Conservation (phyloP, 2,113 vertebrate genomes). For the Tragelaphus scriptus region DNA sequence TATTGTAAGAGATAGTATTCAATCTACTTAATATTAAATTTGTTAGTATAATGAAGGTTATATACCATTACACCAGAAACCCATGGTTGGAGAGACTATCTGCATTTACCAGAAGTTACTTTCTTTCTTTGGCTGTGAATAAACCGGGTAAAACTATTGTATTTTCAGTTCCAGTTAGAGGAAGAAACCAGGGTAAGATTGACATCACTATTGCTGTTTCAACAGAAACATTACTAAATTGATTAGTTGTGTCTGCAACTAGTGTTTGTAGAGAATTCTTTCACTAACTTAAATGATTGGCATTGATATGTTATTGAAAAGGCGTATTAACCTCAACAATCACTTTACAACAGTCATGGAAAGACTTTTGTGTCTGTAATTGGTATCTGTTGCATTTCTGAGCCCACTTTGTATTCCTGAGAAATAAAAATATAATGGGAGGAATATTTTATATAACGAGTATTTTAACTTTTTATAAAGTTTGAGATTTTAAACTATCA, state of each 20-base stretch:
- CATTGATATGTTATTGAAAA: neutral
- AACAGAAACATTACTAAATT: too few species aligned
- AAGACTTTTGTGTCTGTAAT: neutral
- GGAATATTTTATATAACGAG: slow-evolving; percentile 21
- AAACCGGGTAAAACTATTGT: too few species aligned
- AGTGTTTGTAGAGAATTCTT: slow-evolving; percentile 30
- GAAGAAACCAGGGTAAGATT: too few species aligned
- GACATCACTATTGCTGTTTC: too few species aligned
- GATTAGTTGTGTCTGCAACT: too few species aligned
- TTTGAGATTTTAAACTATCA: slow-evolving; percentile 55
- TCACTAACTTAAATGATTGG: neutral
- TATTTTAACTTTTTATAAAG: slow-evolving; percentile 55
- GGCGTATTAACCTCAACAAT: neutral
- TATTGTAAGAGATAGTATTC: too few species aligned
- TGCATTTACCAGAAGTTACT: slow-evolving; percentile 18
- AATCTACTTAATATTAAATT: slow-evolving; percentile 12
- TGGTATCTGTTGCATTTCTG: slow-evolving; percentile 31
- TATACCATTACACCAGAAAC: neutral
- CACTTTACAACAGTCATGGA: neutral
- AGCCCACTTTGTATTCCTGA: slow-evolving; percentile 22
- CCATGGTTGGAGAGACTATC: neutral
- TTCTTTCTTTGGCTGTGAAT: slow-evolving; percentile 6
- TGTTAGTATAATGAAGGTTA: neutral
- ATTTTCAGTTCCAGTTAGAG: too few species aligned
- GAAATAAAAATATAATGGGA: neutral